Evolutionary conservation across 2,888 invertebrate species (phyloP).

Genomic region (Thymelicus acteon): DNA sequence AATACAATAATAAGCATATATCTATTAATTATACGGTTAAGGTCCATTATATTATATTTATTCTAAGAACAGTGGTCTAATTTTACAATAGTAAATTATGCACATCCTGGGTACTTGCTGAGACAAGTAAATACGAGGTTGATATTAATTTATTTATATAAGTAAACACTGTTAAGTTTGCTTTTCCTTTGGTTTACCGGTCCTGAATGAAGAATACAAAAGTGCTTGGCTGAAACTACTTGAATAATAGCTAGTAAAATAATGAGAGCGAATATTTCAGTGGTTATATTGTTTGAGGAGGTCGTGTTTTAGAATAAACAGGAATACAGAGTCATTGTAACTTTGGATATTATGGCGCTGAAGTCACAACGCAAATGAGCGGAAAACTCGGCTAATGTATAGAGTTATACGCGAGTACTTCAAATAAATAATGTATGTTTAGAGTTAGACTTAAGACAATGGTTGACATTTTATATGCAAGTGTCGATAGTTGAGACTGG

Average conservation of each 20-base stretch:
- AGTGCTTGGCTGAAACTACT: conserved; percentile 8
- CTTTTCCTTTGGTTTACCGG: not conserved
- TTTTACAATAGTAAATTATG: no score
- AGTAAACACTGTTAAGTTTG: not conserved
- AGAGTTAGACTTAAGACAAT: not conserved
- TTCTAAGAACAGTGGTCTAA: no score
- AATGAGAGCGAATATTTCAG: conserved; percentile 26
- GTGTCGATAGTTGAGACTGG: no score
- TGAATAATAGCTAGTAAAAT: conserved; percentile 21
- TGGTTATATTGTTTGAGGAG: conserved; percentile 19
- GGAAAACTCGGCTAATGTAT: not conserved
- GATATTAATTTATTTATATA: not conserved
- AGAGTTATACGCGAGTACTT: no score
- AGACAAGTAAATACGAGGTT: no score
- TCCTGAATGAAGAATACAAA: conserved; percentile 6
- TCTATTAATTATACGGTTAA: no score
- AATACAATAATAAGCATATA: no score
- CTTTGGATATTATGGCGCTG: conserved; percentile 10
- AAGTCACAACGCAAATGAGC: conserved; percentile 3
- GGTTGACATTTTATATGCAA: no score
- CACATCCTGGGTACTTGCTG: no score
- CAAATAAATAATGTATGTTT: no score
- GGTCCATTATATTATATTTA: no score
- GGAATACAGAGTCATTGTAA: conserved; percentile 20
- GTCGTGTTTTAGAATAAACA: conserved; percentile 23